Conservation (phyloP, 2,797 vertebrate genomes). For the Phyllotis vaccarum region DNA sequence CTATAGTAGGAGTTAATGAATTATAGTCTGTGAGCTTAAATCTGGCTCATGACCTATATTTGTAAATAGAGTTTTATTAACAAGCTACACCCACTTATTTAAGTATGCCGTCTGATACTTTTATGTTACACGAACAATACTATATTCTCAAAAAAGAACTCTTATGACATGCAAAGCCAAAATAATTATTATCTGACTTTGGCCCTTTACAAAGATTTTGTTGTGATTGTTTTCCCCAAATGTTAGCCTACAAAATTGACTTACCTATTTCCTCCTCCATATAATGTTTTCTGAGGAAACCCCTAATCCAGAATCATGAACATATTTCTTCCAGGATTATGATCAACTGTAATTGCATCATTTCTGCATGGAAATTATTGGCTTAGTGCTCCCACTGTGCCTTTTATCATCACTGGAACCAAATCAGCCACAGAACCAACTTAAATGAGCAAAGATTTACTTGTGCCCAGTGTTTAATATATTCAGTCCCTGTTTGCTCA, state of each 20-base stretch:
- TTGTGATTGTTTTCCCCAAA: not conserved
- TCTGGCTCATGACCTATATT: not conserved
- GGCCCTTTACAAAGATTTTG: not conserved
- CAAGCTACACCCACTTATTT: not conserved
- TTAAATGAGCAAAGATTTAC: not conserved
- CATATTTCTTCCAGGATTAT: not conserved
- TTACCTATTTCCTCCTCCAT: not conserved
- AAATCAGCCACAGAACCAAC: not conserved
- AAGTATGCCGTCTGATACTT: not conserved
- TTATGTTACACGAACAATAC: not conserved
- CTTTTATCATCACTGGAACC: not conserved
- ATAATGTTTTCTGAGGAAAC: not conserved
- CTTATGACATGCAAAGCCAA: not conserved
- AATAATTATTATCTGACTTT: not conserved
- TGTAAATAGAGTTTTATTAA: slow-evolving; percentile 48
- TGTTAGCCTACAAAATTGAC: not conserved
- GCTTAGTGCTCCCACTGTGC: not conserved
- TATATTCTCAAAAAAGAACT: not conserved
- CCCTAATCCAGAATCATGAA: not conserved
- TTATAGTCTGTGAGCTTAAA: not conserved
- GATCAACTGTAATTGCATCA: not conserved
- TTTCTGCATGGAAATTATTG: not conserved
- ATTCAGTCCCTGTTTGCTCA: not conserved
- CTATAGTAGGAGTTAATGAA: not conserved
- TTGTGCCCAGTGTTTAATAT: not conserved